Evolutionary conservation across 30 jellyfish, hydroid and myxozoan species (phyloP), one percentile per base, ranked within the genome.

Genomic region (Chrysaora quinquecirrha): DNA sequence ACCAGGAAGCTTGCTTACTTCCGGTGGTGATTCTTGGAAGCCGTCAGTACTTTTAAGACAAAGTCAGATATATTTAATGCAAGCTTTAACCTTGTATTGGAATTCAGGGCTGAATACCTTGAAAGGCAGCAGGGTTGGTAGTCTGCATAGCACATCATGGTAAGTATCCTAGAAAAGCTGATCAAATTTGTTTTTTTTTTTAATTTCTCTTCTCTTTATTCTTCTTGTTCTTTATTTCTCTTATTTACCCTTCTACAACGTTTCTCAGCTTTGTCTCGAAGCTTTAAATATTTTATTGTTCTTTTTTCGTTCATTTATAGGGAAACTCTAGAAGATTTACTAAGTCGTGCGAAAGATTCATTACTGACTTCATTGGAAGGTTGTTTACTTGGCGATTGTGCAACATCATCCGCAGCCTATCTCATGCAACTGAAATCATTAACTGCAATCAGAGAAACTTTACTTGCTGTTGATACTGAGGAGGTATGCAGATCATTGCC

Each of bases 101-200:
- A 88, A 97, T 23, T 95, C 99, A 16, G 99, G 99, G 23, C 67
- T 95, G 34, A 95, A 84, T 64, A 95, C 99, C 0, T 64, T 95
- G 87, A 95, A 88, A 72, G 99, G 99, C 29, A 94, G 97, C 76
- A 82, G 97, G 21, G 77, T 58, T 72, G 99, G 95, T 3, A 94
- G 99, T 64, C 94, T 94, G 69, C 97, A 94, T 69, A 94, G 99
- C 84, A 72, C 99, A 3, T 87, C 95, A 1, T 95, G 99, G 99
- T 88, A 66, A 56, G n/a, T n/a, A n/a, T n/a, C n/a, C n/a, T n/a
- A n/a, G n/a, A n/a, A n/a, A n/a, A n/a, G n/a, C n/a, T n/a, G n/a
- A n/a, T n/a, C n/a, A n/a, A n/a, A n/a, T n/a, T n/a, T n/a, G n/a
- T n/a, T n/a, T n/a, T n/a, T n/a, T n/a, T n/a, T n/a, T n/a, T n/a